phyloP scores from a whole-genome alignment of 2,113 vertebrate genomes.

The Micronisus gabar region DNA sequence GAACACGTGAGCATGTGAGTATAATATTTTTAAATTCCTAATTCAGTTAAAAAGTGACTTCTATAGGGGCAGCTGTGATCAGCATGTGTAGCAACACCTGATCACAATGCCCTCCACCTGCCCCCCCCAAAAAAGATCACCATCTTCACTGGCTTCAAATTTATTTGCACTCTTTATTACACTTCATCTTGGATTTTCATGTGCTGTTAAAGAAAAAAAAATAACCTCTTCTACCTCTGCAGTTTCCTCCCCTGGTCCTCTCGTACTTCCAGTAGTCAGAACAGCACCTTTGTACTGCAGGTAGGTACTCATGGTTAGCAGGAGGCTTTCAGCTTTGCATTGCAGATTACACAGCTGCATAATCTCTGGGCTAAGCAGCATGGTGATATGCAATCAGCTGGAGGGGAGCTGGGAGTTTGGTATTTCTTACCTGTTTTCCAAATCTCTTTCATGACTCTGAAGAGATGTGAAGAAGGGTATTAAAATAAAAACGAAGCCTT shows the following conservation, averaged over 20 bases:
- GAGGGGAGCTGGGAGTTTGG: background rate
- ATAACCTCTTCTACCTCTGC: background rate
- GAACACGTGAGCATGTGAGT: background rate
- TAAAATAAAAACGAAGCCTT: constrained; percentile 27
- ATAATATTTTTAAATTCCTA: background rate
- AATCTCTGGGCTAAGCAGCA: background rate
- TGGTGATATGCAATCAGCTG: background rate
- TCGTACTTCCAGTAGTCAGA: background rate
- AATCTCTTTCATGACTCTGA: constrained; percentile 14
- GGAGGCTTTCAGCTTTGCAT: background rate
- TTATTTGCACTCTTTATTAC: background rate
- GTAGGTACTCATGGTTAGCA: background rate
- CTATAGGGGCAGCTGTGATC: background rate
- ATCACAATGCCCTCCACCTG: background rate
- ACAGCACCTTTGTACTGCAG: background rate
- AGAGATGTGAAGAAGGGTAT: background rate
- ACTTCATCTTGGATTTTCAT: background rate
- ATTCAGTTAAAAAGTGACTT: background rate
- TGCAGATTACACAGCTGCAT: constrained; percentile 21
- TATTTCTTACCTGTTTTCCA: constrained; percentile 14
- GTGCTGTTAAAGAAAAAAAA: background rate
- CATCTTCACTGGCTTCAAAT: background rate
- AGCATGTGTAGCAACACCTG: background rate
- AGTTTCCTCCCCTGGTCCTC: background rate
- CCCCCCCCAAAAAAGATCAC: background rate